A percentile compares a stretch with the other conserved stretches of the same genome.
These are phyloP conservation scores for Panzeria rudis DNA, from an alignment of 2,888 invertebrate species.

Conservation along the genomic window DNA sequence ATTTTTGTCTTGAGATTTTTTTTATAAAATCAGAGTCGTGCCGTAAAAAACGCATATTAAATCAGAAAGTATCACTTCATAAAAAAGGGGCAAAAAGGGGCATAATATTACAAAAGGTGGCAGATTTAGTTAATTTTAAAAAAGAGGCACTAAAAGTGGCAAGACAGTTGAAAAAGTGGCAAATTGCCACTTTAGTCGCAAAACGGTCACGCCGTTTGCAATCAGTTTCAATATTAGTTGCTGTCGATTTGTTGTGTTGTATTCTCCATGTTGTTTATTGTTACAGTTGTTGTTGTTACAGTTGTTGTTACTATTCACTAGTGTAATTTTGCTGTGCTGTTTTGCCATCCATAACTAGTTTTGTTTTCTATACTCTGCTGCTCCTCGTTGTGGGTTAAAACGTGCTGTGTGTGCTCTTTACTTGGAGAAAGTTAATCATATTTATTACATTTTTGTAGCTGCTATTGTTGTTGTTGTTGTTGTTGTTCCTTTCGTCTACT, in stretches of 20 bases:
- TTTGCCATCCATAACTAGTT: slow-evolving; percentile 52
- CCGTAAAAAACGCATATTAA: no score
- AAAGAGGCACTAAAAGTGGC: no score
- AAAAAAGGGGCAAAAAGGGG: no score
- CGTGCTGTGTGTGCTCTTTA: slow-evolving; percentile 63
- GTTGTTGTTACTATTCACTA: slow-evolving; percentile 1
- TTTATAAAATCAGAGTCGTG: no score
- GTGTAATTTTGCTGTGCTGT: slow-evolving; percentile 50
- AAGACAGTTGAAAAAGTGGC: no score
- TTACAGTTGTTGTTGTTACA: slow-evolving; percentile 10
- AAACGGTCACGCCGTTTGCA: no score
- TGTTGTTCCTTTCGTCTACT: not conserved
- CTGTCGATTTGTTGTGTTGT: slow-evolving; percentile 21
- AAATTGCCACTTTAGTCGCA: no score
- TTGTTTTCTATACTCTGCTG: slow-evolving; percentile 10
- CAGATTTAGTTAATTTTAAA: no score
- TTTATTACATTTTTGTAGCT: slow-evolving; percentile 30
- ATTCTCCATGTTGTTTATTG: not conserved
- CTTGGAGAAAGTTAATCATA: slow-evolving; percentile 70
- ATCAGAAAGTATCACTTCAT: no score
- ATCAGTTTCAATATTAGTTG: slow-evolving; percentile 43
- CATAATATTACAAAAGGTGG: no score
- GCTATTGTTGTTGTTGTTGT: slow-evolving; percentile 8
- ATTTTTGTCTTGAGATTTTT: no score
- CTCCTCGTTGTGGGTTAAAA: slow-evolving; percentile 62